phyloP scores from a whole-genome alignment of 30 jellyfish, hydroid and myxozoan genomes.

The Cassiopea xamachana region DNA sequence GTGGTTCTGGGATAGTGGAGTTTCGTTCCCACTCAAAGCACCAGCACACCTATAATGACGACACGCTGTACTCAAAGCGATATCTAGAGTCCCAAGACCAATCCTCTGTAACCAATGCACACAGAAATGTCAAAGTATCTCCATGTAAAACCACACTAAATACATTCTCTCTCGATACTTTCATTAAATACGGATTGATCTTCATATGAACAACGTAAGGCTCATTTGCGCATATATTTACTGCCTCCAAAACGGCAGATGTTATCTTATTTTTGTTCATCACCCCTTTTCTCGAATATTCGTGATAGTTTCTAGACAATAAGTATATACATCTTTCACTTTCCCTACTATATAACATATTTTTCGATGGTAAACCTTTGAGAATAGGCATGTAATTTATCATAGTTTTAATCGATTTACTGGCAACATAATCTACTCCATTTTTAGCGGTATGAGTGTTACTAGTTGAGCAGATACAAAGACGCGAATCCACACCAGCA shows the following conservation, averaged over 20 bases:
- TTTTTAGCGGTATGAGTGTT: neutral
- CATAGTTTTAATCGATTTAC: neutral
- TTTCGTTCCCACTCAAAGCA: no score
- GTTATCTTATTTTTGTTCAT: neutral
- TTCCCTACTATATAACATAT: slow-evolving; percentile 26
- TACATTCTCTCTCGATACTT: neutral
- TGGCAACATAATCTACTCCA: slow-evolving; percentile 12
- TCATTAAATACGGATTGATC: slow-evolving; percentile 21
- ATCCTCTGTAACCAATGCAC: slow-evolving; percentile 42
- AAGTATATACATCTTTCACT: slow-evolving; percentile 40
- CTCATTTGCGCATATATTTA: slow-evolving; percentile 34
- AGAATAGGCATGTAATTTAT: slow-evolving; percentile 46
- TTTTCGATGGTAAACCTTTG: slow-evolving; percentile 14
- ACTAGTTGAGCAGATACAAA: slow-evolving; percentile 72
- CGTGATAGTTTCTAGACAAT: slow-evolving; percentile 34
- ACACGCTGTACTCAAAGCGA: slow-evolving; percentile 16
- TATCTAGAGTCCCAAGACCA: slow-evolving; percentile 45
- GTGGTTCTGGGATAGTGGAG: no score
- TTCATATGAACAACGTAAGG: neutral
- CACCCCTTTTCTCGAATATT: slow-evolving; percentile 3
- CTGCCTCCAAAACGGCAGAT: slow-evolving; percentile 26
- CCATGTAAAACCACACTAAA: slow-evolving; percentile 1
- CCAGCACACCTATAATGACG: neutral
- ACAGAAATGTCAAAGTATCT: slow-evolving; percentile 3
- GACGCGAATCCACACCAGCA: slow-evolving; percentile 49